These are phyloP conservation scores for Calcarius lapponicus DNA, from an alignment of 2,797 vertebrate species.

Conservation along the genomic window DNA sequence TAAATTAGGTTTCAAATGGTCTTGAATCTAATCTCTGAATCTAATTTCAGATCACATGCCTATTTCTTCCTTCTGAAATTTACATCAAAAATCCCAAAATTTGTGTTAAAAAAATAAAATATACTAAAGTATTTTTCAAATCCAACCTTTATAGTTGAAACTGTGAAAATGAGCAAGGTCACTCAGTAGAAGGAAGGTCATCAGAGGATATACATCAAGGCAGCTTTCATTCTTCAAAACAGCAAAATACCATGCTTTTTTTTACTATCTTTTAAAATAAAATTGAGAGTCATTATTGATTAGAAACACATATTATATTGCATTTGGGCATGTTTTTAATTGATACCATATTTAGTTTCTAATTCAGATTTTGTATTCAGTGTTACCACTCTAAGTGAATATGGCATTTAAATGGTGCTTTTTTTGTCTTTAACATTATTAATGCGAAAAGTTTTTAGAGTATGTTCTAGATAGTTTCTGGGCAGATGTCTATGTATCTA, in stretches of 20 bases:
- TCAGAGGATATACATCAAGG: background rate
- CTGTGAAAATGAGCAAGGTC: background rate
- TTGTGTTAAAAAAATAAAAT: background rate
- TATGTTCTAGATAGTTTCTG: background rate
- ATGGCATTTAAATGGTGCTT: background rate
- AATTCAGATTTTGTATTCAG: background rate
- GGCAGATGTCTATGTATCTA: background rate
- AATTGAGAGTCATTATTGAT: background rate
- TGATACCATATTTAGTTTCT: background rate
- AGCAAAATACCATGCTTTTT: background rate
- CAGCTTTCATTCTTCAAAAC: background rate
- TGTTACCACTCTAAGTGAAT: background rate
- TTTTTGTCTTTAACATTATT: background rate
- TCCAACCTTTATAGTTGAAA: background rate
- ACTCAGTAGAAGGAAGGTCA: background rate
- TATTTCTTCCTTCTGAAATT: background rate
- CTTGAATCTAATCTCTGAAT: background rate
- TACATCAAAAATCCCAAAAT: background rate
- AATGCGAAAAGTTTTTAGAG: background rate
- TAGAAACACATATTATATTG: background rate
- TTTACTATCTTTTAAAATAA: background rate
- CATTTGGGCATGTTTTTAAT: background rate
- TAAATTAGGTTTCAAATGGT: background rate
- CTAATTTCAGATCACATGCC: background rate
- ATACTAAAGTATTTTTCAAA: background rate